These are phyloP conservation scores for Scaptomyza caliginosa DNA, from an alignment of 2,888 invertebrate genomes.

Conservation along the genomic window DNA sequence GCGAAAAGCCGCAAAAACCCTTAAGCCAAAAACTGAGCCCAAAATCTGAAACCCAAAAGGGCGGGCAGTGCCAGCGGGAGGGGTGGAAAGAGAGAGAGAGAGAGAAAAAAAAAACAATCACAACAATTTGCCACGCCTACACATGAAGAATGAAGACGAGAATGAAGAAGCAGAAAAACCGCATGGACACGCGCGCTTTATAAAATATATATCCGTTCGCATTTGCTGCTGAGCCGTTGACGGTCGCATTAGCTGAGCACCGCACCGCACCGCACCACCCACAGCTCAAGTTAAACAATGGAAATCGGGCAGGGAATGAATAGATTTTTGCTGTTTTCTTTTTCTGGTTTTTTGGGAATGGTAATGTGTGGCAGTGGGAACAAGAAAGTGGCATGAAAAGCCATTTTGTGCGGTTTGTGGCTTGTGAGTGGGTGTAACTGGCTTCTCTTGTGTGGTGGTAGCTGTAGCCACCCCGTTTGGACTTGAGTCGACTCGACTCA, in stretches of 20 bases:
- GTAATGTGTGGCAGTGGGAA: not conserved
- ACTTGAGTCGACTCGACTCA: conserved; percentile 39
- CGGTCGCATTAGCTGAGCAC: conserved; percentile 54
- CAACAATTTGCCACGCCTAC: conserved; percentile 77
- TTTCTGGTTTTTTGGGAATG: not conserved
- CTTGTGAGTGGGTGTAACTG: conserved; percentile 1
- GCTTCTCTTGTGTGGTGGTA: not conserved
- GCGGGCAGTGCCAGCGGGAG: not conserved
- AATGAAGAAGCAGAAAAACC: conserved; percentile 42
- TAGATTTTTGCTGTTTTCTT: conserved; percentile 5
- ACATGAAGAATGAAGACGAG: conserved; percentile 6
- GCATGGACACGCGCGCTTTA: conserved; percentile 70
- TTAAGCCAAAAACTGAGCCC: conserved; percentile 29
- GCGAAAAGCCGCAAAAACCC: conserved; percentile 36
- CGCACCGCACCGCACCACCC: conserved; percentile 1
- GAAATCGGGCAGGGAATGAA: conserved; percentile 25
- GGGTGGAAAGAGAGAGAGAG: too few relatives aligned
- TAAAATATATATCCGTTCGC: conserved; percentile 57
- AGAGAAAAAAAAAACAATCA: conserved; percentile 73
- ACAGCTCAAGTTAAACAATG: conserved; percentile 36
- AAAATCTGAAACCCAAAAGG: conserved; percentile 17
- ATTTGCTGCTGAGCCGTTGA: conserved; percentile 54
- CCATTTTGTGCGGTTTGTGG: conserved; percentile 70
- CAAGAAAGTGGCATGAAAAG: conserved; percentile 65
- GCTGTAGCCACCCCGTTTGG: conserved; percentile 18